phyloP scores from a whole-genome alignment of 2,797 vertebrate species.

The Anguilla anguilla region DNA sequence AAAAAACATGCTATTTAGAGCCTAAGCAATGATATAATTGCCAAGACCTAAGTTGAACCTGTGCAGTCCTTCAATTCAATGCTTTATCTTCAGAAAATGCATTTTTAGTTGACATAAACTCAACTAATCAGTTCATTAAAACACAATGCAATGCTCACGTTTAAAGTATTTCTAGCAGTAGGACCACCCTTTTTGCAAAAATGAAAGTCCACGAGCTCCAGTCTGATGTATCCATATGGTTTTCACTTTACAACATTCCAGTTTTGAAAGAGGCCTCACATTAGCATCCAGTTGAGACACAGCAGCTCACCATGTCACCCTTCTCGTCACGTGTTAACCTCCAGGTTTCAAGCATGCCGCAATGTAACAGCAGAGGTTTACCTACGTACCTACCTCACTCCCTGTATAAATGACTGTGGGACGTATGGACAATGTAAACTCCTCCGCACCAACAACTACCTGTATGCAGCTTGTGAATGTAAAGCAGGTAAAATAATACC shows the following conservation, averaged over 20 bases:
- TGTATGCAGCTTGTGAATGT: constrained; percentile 97
- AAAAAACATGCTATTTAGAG: neutral
- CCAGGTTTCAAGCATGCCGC: constrained; percentile 82
- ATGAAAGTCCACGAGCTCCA: neutral
- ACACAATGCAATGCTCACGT: neutral
- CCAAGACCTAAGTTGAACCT: neutral
- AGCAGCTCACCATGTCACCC: constrained; percentile 25
- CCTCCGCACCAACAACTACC: constrained; percentile 94
- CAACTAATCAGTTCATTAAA: neutral
- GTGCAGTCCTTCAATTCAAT: neutral
- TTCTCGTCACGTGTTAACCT: constrained; percentile 21
- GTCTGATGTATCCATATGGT: neutral
- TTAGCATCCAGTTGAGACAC: neutral
- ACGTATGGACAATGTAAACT: constrained; percentile 97
- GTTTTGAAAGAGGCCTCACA: neutral
- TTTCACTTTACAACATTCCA: neutral
- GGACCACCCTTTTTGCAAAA: neutral
- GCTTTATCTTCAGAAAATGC: neutral
- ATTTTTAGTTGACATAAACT: neutral
- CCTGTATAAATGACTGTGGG: constrained; percentile 95
- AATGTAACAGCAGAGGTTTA: constrained; percentile 91
- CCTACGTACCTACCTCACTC: constrained; percentile 90
- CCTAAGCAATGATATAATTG: neutral
- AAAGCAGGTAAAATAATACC: constrained; percentile 85
- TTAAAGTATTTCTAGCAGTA: neutral